Base-by-base conservation (phyloP, 2,888 invertebrate species). In the Hemicrepidius hirtus region DNA sequence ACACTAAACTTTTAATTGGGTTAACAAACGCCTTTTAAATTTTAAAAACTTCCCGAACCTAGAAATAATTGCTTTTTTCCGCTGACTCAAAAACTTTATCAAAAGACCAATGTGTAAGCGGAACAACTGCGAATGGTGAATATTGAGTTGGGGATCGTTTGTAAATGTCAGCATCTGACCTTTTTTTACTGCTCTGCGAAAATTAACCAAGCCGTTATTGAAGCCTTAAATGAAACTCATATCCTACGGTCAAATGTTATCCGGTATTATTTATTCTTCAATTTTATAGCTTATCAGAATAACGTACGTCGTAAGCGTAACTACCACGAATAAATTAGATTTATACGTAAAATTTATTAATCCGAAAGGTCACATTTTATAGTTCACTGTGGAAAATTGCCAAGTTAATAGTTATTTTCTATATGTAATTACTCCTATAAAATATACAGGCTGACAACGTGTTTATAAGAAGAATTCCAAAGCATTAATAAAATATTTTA, bases 1-100 rank as follows among this genome's bases (percentile, higher is more conserved):
- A 77, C 76, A 76, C 74, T 75, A 70, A 80, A 80, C 76, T 80
- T 80, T 80, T 79, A 80, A 80, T 79, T 79, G 80, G 78, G 76
- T 77, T 77, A 78, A 75, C 75, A 74, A 74, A 75, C 74, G 79
- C 76, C 75, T 79, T 78, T 75, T 78, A 79, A 78, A 78, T 75
- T 74, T 78, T 76, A 68, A 75, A 73, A 75, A 75, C 59, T 57
- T n/a, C 49, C 28, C 35, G 12, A 68, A 68, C 24, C 69, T 64
- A 62, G 60, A 40, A 67, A 67, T 73, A 73, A 73, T 73, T 66
- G 73, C 73, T 70, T 73, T 73, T 24, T 64, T 41, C 49, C 66
- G 28, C 50, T 64, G 59, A 53, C 20, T 24, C 62, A 53, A 55
- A 67, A 74, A 71, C 67, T 64, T 73, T 50, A 55, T 63, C 64